phyloP scores from a whole-genome alignment of 2,888 invertebrate species.

The Steromphala cineraria region DNA sequence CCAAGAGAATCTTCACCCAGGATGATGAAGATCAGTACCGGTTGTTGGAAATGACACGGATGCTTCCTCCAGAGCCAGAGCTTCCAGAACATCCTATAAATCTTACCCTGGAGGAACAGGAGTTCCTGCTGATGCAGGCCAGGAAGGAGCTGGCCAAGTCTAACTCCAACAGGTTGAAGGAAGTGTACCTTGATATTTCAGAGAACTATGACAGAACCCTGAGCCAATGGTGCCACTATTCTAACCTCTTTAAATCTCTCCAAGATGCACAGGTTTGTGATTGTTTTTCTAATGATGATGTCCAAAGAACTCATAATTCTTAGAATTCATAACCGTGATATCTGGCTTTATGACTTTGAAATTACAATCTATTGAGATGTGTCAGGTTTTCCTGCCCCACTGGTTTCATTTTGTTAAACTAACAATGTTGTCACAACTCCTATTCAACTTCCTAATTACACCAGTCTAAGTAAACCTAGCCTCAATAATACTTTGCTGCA shows the following conservation, averaged over 20 bases:
- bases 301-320: too few species aligned
- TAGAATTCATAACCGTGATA: too few species aligned
- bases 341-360: too few species aligned
- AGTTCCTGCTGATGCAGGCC: slow-evolving; percentile 50
- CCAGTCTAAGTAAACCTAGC: too few species aligned
- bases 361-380: too few species aligned
- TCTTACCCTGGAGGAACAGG: slow-evolving; percentile 53
- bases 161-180: slow-evolving; percentile 50
- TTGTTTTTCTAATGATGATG: too few species aligned
- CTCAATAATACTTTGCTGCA: too few species aligned
- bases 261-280: slow-evolving; percentile 46
- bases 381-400: too few species aligned
- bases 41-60: slow-evolving; percentile 30
- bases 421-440: too few species aligned
- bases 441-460: too few species aligned
- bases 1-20: not conserved
- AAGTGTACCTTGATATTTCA: slow-evolving; percentile 65
- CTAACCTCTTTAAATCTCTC: slow-evolving; percentile 52
- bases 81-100: slow-evolving; percentile 58
- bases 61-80: slow-evolving; percentile 51
- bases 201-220: slow-evolving; percentile 56
- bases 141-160: slow-evolving; percentile 52
- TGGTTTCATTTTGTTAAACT: too few species aligned
- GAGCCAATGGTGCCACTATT: slow-evolving; percentile 58
- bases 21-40: slow-evolving; percentile 22